Conservation (phyloP, 2,888 invertebrate genomes). For the Apoda limacodes region DNA sequence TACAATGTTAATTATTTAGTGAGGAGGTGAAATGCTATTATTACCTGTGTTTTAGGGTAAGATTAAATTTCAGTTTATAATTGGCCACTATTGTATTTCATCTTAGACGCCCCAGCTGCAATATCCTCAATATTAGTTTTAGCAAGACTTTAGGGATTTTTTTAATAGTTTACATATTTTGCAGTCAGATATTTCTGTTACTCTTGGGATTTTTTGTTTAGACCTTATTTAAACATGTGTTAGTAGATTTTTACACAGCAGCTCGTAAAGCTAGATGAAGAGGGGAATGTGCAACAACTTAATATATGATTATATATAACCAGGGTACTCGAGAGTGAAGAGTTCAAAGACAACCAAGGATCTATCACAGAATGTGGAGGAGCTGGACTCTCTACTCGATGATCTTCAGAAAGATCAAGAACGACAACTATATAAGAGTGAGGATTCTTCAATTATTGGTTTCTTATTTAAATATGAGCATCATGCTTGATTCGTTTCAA, state of each 20-base stretch:
- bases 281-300: no score
- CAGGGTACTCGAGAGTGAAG: slow-evolving; percentile 55
- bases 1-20: no score
- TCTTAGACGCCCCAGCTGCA: no score
- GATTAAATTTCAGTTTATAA: neutral
- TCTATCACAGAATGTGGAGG: slow-evolving; percentile 75
- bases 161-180: no score
- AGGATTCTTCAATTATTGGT: slow-evolving; percentile 24
- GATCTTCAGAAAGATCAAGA: slow-evolving; percentile 74
- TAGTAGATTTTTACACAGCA: no score
- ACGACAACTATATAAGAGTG: slow-evolving; percentile 59
- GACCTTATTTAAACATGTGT: no score
- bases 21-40: neutral
- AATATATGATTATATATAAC: no score
- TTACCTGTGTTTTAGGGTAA: neutral
- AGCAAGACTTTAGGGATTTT: no score
- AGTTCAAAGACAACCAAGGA: slow-evolving; percentile 53
- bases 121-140: no score
- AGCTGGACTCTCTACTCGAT: slow-evolving; percentile 79
- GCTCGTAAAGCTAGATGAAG: no score
- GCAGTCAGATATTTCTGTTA: no score
- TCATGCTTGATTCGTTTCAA: slow-evolving; percentile 2
- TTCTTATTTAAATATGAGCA: slow-evolving; percentile 1
- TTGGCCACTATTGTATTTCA: neutral
- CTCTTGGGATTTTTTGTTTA: no score